phyloP scores from a whole-genome alignment of 2,113 vertebrate genomes.

The Illadopsis cleaveri region DNA sequence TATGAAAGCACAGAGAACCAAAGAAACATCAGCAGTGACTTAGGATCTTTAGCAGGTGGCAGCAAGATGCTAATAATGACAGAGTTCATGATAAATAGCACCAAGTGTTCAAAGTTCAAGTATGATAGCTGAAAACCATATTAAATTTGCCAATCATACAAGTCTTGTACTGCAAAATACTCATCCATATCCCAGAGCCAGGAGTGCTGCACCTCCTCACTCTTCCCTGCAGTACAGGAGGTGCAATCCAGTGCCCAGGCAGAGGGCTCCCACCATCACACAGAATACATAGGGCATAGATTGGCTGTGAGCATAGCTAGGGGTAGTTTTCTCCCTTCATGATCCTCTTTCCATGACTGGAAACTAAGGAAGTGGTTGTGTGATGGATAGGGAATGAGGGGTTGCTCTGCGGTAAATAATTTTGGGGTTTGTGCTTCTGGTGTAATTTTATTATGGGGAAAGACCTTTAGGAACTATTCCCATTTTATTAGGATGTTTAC shows the following conservation, averaged over 20 bases:
- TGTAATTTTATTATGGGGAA: neutral
- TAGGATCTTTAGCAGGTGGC: neutral
- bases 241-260: neutral
- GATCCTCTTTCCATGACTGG: neutral
- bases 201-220: neutral
- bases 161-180: neutral
- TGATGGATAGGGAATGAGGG: neutral
- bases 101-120: neutral
- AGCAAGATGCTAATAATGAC: neutral
- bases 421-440: neutral
- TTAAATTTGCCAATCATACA: neutral
- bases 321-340: neutral
- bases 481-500: neutral
- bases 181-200: neutral
- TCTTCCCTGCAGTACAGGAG: neutral
- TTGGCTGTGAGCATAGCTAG: neutral
- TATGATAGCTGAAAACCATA: neutral
- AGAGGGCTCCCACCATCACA: neutral
- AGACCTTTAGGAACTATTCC: neutral
- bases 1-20: neutral
- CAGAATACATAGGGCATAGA: fast-evolving
- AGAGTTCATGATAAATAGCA: neutral
- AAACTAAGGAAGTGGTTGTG: neutral
- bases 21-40: neutral
- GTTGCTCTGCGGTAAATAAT: fast-evolving